Conservation (phyloP, 2,888 invertebrate species). For the Sialis fuliginosa region DNA sequence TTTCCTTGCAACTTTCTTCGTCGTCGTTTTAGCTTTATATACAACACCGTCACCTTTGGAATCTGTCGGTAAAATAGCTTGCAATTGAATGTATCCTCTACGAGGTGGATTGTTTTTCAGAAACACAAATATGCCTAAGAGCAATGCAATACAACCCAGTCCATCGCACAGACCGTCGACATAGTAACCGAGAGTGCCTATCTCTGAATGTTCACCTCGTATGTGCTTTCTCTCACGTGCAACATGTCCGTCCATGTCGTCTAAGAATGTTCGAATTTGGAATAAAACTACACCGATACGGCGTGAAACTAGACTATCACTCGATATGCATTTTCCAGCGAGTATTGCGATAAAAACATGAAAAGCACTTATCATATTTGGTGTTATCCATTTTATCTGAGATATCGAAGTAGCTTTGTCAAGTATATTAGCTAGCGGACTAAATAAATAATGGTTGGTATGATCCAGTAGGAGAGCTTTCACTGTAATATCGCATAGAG, state of each 20-base stretch:
- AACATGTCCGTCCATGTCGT: conserved; percentile 75
- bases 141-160: conserved; percentile 52
- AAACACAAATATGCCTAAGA: conserved; percentile 49
- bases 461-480: conserved; percentile 72
- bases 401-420: conserved; percentile 37
- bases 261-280: conserved; percentile 65
- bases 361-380: conserved; percentile 66
- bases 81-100: conserved; percentile 51
- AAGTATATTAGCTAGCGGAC: conserved; percentile 56
- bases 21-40: conserved; percentile 49
- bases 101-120: conserved; percentile 55
- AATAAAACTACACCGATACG: conserved; percentile 60
- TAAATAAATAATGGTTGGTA: conserved; percentile 66
- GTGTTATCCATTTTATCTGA: conserved; percentile 40
- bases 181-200: conserved; percentile 65
- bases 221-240: conserved; percentile 60
- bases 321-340: conserved; percentile 57
- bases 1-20: conserved; percentile 45
- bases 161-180: conserved; percentile 72
- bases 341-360: conserved; percentile 60
- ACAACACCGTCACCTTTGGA: conserved; percentile 33
- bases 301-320: conserved; percentile 50
- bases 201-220: conserved; percentile 58
- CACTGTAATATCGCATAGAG: conserved; percentile 63
- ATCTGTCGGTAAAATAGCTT: conserved; percentile 31